Base-by-base conservation (phyloP, 2,797 vertebrate species). In the Stomatorhinus walkeri region DNA sequence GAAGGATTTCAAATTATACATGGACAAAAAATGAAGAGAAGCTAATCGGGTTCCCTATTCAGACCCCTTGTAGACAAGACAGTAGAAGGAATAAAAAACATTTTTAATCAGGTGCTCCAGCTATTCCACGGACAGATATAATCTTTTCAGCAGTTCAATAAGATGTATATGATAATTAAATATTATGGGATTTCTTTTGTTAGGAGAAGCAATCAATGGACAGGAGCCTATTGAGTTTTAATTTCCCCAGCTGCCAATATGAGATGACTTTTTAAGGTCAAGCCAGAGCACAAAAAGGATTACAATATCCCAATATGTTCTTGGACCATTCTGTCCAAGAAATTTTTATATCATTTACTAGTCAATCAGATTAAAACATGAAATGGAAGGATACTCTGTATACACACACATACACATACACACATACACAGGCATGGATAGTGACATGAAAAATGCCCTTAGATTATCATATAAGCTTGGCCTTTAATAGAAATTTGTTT, bases 221-320 rank as follows among this genome's bases (percentile, higher is more conserved):
- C 56, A 68, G 88, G 43, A 84, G 88, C 81, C 59, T 89, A 89
- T 72, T 32, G 83, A 89, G 81, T 61, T 64, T 83, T 89, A 86
- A 89, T 89, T 85, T 89, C 88, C 83, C 83, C 24, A 68, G 88
- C 88, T 85, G 83, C 86, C 43, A 90, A 87, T 88, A 76, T 54
- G 87, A 87, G 54, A 54, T 64, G 87, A 88, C 84, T 32, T 90
- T 90, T 56, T 79, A 90, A 89, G 88, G 88, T 91, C 88, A 85
- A 90, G 91, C 91, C 91, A 91, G 64, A 89, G 89, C 40, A 68
- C 28, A 22, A 16, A 24, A 85, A 8, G 59, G 88, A 68, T 85
- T 51, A 89, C 85, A 85, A 85, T 43, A 89, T 59, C 85, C 24
- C 46, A 68, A 85, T 85, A 85, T 51, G 83, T 49, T 32, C 88